Evolutionary conservation across 30 jellyfish, hydroid and myxozoan species (phyloP).

Genomic region (Euphysa ruthae): DNA sequence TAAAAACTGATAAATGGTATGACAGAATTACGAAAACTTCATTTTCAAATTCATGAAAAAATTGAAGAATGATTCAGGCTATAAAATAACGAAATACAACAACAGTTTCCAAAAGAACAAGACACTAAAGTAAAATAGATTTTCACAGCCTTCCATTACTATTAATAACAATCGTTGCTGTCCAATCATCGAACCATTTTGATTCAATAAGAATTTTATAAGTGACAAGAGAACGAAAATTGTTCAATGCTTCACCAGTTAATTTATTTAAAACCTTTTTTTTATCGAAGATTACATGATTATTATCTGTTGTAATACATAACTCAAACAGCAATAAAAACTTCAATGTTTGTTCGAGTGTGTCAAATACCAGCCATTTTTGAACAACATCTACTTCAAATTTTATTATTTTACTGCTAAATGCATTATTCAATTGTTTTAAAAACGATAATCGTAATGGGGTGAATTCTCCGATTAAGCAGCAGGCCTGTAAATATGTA

Average conservation of each 20-base stretch:
- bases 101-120: neutral
- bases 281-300: constrained; percentile 2
- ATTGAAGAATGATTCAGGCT: neutral
- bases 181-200: neutral
- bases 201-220: neutral
- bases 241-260: neutral
- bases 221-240: neutral
- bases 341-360: neutral
- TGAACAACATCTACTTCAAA: neutral
- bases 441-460: constrained; percentile 5
- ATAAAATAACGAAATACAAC: neutral
- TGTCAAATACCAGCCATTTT: constrained; percentile 19
- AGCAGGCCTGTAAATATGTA: constrained; percentile 16
- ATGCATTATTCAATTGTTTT: constrained; percentile 4
- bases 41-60: no score
- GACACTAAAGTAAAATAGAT: neutral
- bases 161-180: neutral
- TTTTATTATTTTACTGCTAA: constrained; percentile 3
- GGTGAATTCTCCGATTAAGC: neutral
- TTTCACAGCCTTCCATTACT: neutral
- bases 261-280: neutral
- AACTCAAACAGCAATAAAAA: neutral
- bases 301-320: neutral
- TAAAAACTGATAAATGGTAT: no score
- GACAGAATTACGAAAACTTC: no score